Base-by-base conservation (phyloP, 2,113 vertebrate genomes). In the Rhinoptilus africanus region DNA sequence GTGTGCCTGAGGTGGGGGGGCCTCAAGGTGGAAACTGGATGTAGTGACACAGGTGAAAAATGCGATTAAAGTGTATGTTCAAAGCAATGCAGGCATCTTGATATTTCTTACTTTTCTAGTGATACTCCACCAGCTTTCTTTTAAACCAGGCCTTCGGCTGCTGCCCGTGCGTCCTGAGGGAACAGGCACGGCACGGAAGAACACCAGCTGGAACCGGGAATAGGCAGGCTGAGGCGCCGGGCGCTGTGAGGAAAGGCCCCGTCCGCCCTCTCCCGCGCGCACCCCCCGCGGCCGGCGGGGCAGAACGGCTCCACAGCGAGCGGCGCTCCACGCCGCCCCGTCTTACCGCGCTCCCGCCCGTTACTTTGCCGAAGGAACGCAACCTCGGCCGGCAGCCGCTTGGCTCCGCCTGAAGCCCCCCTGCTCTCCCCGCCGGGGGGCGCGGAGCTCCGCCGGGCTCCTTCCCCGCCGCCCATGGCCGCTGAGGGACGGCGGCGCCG, bases 121-220 rank as follows among this genome's bases (percentile, higher is more conserved):
- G 43, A 15, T 5, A 19, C 6, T n/a, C 34, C 10, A 6, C 14
- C 24, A 23, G 7, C 50, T 23, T 59, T 12, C 8, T 9, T 45
- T 11, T 4, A 12, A 2, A n/a, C 5, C 9, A 4, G 32, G 32
- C 19, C 35, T 6, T 3, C 4, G 26, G 4, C 28, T 26, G 10
- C 9, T 4, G 24, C 75, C 43, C 64, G 10, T 2, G 24, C 3
- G 10, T 0, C 22, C 9, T 4, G 16, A 5, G 26, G 1, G 22
- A 4, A 5, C 15, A 3, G 21, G 9, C 22, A 2, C 39, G 1
- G 41, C 2, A 2, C 0, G 17, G 6, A 2, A 27, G 43, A 8
- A 2, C 28, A 24, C 2, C 15, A 3, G 50, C 9, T 11, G 30
- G 10, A 4, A 9, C 0, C 1, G 20, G 18, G 17, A 27, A 14